Conservation (phyloP, 2,797 vertebrate species). For the Artibeus lituratus region DNA sequence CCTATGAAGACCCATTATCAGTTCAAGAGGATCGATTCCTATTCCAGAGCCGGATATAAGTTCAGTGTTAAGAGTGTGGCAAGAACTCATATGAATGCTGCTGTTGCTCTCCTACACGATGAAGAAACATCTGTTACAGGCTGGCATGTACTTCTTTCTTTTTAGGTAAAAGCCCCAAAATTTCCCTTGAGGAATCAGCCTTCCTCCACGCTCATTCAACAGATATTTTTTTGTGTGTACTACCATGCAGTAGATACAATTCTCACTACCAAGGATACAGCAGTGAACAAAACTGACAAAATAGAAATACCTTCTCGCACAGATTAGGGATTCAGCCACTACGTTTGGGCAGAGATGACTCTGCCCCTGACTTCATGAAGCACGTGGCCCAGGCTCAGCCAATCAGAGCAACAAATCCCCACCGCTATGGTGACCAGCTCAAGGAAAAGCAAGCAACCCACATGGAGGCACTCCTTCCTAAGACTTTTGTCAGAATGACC, state of each 20-base stretch:
- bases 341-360: neutral
- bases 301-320: neutral
- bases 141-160: neutral
- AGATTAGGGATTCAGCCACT: neutral
- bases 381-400: neutral
- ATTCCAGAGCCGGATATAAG: neutral
- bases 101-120: accelerated
- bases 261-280: neutral
- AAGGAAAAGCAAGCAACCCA: neutral
- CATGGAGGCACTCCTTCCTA: neutral
- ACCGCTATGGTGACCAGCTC: neutral
- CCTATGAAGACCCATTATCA: neutral
- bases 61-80: neutral
- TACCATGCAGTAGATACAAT: neutral
- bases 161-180: neutral
- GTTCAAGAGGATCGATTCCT: neutral
- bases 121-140: neutral
- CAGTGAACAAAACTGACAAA: neutral
- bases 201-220: neutral
- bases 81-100: too few species aligned
- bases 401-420: neutral
- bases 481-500: neutral
- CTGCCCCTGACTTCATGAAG: neutral
- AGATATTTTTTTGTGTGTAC: neutral
- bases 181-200: neutral